Conservation (phyloP, 2,113 vertebrate species). For the Pseudorhombus dupliciocellatus region DNA sequence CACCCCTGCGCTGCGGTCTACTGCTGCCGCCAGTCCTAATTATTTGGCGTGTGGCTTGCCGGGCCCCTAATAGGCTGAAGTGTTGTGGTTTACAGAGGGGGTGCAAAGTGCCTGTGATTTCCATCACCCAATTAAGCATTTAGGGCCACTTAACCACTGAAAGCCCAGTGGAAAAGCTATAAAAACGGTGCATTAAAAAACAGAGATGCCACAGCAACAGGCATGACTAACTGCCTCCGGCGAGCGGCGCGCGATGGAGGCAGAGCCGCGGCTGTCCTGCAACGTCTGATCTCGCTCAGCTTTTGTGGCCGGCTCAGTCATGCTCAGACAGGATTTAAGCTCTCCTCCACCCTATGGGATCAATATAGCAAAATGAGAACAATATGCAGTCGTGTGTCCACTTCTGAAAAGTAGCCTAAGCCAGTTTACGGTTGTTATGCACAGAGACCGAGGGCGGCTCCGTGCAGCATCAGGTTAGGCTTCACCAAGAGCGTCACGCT, state of each 20-base stretch:
- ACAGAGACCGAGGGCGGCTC: conserved; percentile 20
- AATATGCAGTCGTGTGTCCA: conserved; percentile 48
- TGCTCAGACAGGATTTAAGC: conserved; percentile 63
- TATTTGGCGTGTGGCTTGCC: conserved; percentile 72
- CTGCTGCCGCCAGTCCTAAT: conserved; percentile 76
- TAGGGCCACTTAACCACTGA: conserved; percentile 72
- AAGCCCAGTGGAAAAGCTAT: conserved; percentile 74
- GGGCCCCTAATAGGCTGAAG: conserved; percentile 74
- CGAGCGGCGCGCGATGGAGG: conserved; percentile 20
- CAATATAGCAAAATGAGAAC: conserved; percentile 63
- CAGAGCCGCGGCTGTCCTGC: conserved; percentile 22
- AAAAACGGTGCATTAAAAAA: conserved; percentile 57
- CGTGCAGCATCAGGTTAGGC: conserved; percentile 18
- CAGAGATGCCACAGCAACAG: conserved; percentile 43
- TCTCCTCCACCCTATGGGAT: conserved; percentile 52
- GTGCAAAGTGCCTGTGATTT: conserved; percentile 81
- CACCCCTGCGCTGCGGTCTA: conserved; percentile 57
- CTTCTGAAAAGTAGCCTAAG: conserved; percentile 44
- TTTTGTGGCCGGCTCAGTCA: conserved; percentile 58
- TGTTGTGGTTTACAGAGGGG: conserved; percentile 77
- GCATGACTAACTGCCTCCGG: conserved; percentile 49
- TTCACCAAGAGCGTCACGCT: neutral
- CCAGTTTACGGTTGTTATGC: conserved; percentile 14
- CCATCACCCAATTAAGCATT: conserved; percentile 82
- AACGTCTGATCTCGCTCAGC: conserved; percentile 54